A percentile compares a stretch with the other conserved stretches of the same genome.
Evolutionary conservation across 2,113 vertebrate species (phyloP).

Genomic region (Camarhynchus parvulus): DNA sequence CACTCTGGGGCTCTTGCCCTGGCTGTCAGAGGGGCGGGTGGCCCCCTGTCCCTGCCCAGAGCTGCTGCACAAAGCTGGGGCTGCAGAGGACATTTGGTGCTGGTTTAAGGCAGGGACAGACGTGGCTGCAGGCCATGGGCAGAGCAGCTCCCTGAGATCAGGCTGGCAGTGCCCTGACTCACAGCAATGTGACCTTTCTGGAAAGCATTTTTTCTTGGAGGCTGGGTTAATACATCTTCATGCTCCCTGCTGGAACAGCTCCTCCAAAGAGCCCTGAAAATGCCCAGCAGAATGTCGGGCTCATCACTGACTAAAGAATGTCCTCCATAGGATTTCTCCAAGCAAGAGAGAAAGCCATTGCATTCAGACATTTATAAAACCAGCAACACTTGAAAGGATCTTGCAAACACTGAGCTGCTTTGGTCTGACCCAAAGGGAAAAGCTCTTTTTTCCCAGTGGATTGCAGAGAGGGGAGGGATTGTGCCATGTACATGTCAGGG

Average conservation of each 20-base stretch:
- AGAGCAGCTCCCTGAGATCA: neutral
- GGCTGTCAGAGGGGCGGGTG: neutral
- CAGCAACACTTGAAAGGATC: neutral
- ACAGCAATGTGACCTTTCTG: slow-evolving; percentile 23
- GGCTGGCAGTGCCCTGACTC: neutral
- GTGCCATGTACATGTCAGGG: accelerated
- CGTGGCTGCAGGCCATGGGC: neutral
- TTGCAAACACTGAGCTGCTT: neutral
- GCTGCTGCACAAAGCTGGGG: neutral
- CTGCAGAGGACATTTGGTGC: neutral
- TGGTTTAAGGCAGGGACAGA: neutral
- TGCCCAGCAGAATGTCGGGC: neutral
- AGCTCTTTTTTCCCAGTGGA: neutral
- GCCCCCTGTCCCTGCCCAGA: neutral
- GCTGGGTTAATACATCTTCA: neutral
- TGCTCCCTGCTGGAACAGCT: neutral
- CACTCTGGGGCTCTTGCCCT: neutral
- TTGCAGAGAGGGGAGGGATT: neutral
- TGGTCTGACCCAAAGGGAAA: neutral
- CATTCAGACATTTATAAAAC: neutral
- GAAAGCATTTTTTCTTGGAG: neutral
- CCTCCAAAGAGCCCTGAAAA: neutral
- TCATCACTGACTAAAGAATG: neutral
- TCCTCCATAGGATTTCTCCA: neutral
- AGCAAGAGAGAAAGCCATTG: neutral